phyloP scores from a whole-genome alignment of 2,888 invertebrate species.

The Meandrusa payeni region DNA sequence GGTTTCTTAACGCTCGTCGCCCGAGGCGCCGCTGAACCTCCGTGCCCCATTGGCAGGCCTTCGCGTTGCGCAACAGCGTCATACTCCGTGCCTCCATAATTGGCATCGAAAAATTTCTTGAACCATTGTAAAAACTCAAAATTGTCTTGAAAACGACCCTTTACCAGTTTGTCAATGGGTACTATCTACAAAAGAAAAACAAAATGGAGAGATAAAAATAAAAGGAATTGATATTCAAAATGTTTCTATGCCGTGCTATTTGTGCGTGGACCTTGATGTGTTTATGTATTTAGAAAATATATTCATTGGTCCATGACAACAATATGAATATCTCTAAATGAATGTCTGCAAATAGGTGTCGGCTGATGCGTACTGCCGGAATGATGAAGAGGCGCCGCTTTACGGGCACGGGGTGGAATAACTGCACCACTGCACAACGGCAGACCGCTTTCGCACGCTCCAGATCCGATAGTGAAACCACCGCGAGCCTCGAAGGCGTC shows the following conservation, averaged over 20 bases:
- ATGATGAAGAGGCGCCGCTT: conserved; percentile 44
- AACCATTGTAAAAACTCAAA: conserved; percentile 99
- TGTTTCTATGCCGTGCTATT: conserved; percentile 43
- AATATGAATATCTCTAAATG: conserved; percentile 12
- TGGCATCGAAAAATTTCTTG: conserved; percentile 99
- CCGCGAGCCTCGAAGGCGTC: conserved; percentile 94
- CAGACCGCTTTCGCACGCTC: conserved; percentile 77
- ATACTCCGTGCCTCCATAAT: conserved; percentile 97
- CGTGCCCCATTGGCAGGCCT: conserved; percentile 92
- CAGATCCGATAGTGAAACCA: conserved; percentile 89
- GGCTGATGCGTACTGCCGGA: conserved; percentile 68
- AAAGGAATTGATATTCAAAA: conserved; percentile 45
- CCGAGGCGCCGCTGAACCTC: conserved; percentile 82
- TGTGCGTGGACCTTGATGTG: conserved; percentile 31
- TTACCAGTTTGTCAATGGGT: conserved; percentile 96
- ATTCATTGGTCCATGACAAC: conserved; percentile 7
- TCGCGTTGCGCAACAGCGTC: conserved; percentile 93
- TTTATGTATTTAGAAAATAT: conserved; percentile 42
- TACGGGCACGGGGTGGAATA: conserved; percentile 45
- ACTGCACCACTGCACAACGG: conserved; percentile 59
- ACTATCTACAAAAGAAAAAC: conserved; percentile 87
- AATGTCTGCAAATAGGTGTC: conserved; percentile 24
- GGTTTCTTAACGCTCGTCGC: conserved; percentile 60
- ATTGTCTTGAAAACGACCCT: conserved; percentile 99
- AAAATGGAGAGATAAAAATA: conserved; percentile 55